Base-by-base conservation (phyloP, 2,888 invertebrate species). In the Pseudeuparius sepicola region DNA sequence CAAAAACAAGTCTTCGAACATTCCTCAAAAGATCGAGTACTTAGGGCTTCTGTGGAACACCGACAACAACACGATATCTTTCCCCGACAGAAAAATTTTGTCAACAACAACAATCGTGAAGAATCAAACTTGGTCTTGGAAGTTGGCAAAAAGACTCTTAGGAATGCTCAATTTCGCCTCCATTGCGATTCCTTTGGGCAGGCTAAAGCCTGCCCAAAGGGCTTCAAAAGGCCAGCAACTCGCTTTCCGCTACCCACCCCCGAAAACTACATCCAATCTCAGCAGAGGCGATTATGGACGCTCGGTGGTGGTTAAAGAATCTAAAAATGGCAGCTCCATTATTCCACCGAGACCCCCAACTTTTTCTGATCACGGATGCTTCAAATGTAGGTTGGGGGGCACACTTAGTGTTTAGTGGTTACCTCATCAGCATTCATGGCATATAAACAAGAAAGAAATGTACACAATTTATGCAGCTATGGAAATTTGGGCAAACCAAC, bases 281-380 rank as follows among this genome's bases (percentile, higher is more conserved):
- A 12, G 9, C 3, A 24, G 13, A 14, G 23, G 38, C 34, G 12
- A 11, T 39, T 9, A 15, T 26, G 30, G 34, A 40, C 11, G 2
- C 11, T n/a, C 24, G 14, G 4, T 44, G 41, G 43, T 45, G 43
- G 45, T 11, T 44, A 4, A 9, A 31, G 20, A 36, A 40, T 26
- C 17, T 41, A 20, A 12, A 26, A 15, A 15, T 12, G 7, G 12
- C 9, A 12, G 7, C 34, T 6, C 31, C 29, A 9, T 9, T 46
- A n/a, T 46, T 46, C 11, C 35, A 28, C 24, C 23, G 14, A 13
- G 16, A 30, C 13, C 43, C 41, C 10, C 14, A 33, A 14, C 12
- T 43, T 5, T 45, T 45, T 34, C 4, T 47, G 11, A 31, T 44
- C 6, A 37, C 44, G 16, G 45, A 47, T 28, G 44, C 46, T 2